A percentile compares a stretch with the other conserved stretches of the same genome.
These are phyloP conservation scores for Drosophila watanabei DNA, from an alignment of 1,140 invertebrate species.

Conservation along the genomic window DNA sequence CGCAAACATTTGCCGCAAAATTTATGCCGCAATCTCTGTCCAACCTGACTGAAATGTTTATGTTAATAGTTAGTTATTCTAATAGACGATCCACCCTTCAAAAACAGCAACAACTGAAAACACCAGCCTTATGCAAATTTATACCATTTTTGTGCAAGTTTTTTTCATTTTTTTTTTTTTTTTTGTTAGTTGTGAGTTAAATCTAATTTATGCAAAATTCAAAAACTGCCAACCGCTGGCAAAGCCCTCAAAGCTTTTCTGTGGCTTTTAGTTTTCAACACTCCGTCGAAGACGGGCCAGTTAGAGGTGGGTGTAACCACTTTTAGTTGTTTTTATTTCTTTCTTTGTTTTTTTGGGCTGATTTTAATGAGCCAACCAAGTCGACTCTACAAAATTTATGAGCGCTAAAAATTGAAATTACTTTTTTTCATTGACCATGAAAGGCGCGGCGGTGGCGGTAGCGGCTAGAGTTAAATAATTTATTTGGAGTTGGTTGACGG, in stretches of 20 bases:
- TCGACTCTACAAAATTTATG: slow-evolving; percentile 72
- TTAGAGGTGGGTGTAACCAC: slow-evolving; percentile 41
- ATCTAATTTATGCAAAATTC: slow-evolving; percentile 80
- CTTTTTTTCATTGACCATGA: slow-evolving; percentile 57
- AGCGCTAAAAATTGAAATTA: slow-evolving; percentile 77
- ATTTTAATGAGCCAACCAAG: slow-evolving; percentile 63
- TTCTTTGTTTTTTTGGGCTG: slow-evolving; percentile 32
- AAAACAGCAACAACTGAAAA: slow-evolving; percentile 15
- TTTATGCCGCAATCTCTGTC: slow-evolving; percentile 78
- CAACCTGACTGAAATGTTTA: slow-evolving; percentile 68
- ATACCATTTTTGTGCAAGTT: slow-evolving; percentile 48
- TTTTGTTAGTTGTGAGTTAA: slow-evolving; percentile 50
- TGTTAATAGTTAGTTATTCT: slow-evolving; percentile 73
- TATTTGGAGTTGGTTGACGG: slow-evolving; percentile 32
- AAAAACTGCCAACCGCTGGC: slow-evolving; percentile 56
- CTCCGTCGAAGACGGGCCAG: slow-evolving; percentile 7
- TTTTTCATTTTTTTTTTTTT: slow-evolving; percentile 24
- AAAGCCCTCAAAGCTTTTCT: slow-evolving; percentile 53
- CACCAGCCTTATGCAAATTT: slow-evolving; percentile 49
- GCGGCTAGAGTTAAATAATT: slow-evolving; percentile 31
- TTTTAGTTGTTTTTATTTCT: slow-evolving; percentile 40
- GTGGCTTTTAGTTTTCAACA: slow-evolving; percentile 64
- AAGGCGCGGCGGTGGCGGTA: slow-evolving; percentile 48
- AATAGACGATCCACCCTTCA: slow-evolving; percentile 44
- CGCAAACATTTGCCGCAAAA: slow-evolving; percentile 66